Evolutionary conservation across 2,888 invertebrate species (phyloP), one percentile per base, ranked within the genome.

Genomic region (Neocrepidodera transversa): DNA sequence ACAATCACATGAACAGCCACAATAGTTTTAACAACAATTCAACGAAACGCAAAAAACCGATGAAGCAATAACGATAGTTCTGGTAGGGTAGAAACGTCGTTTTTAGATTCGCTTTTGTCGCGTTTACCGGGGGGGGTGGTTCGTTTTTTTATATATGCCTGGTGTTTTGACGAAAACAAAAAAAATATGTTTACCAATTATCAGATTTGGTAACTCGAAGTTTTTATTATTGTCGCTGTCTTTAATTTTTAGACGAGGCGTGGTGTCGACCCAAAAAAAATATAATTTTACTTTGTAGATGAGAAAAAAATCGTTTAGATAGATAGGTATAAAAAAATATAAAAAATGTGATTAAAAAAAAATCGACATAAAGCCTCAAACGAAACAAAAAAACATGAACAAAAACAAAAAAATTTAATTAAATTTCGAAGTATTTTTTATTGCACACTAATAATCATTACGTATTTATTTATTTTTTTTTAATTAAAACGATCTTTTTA

Each of bases 1-100:
- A 52, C 20, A 66, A 62, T 47, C 61, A 62, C 43, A 59, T 53
- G 36, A 67, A 60, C 58, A 68, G 59, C 40, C 66, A 63, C 48
- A 67, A 65, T 51, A 61, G 59, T 54, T 63, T 58, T 40, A 63
- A 45, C 38, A 66, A 62, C 36, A 64, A 63, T 43, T 68, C 61
- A 49, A 67, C 63, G 32, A 73, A 72, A 60, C 68, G 72, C 55
- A 72, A 72, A 70, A 72, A 71, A 67, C 68, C 69, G 40, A 64
- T 65, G 55, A 70, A 70, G 60, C 71, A 71, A 72, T 71, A 71
- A 64, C 64, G 62, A 60, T 32, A 35, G 30, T 35, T 23, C 45
- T 26, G 45, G 38, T 58, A 55, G 47, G 16, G 32, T 55, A 14
- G 42, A 52, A 53, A 40, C 28, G 38, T 55, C 42, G 53, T 30